These are phyloP conservation scores for Hemichromis elongatus DNA, from an alignment of 2,113 vertebrate species.

Conservation along the genomic window DNA sequence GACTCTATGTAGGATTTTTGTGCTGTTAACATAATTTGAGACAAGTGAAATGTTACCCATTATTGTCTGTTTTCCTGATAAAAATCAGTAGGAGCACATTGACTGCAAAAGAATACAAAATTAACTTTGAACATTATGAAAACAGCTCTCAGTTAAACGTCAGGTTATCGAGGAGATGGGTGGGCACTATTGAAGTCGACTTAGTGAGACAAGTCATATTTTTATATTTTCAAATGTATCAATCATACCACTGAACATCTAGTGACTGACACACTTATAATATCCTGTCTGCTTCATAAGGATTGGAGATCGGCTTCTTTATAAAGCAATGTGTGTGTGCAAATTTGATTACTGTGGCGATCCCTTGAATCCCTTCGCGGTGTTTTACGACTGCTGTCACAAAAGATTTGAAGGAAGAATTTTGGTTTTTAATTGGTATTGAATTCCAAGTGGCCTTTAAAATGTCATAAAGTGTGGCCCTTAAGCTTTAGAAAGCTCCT, in stretches of 20 bases:
- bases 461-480: not conserved
- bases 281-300: not conserved
- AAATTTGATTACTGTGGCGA: not conserved
- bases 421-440: constrained; percentile 13
- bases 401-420: not conserved
- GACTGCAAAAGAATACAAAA: not conserved
- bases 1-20: not conserved
- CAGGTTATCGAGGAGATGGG: not conserved
- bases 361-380: not conserved
- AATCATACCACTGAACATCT: not conserved
- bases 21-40: not conserved
- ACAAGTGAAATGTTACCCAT: not conserved
- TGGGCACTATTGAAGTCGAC: not conserved
- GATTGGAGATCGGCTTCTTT: not conserved
- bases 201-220: not conserved
- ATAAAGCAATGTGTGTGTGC: not conserved
- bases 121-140: not conserved
- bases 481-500: not conserved
- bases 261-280: not conserved
- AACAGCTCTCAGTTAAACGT: not conserved
- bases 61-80: not conserved
- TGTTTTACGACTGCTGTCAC: constrained; percentile 16
- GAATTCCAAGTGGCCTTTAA: not conserved
- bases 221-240: not conserved
- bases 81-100: not conserved